phyloP scores from a whole-genome alignment of 1,140 invertebrate species.

The Acromyrmex echinatior region DNA sequence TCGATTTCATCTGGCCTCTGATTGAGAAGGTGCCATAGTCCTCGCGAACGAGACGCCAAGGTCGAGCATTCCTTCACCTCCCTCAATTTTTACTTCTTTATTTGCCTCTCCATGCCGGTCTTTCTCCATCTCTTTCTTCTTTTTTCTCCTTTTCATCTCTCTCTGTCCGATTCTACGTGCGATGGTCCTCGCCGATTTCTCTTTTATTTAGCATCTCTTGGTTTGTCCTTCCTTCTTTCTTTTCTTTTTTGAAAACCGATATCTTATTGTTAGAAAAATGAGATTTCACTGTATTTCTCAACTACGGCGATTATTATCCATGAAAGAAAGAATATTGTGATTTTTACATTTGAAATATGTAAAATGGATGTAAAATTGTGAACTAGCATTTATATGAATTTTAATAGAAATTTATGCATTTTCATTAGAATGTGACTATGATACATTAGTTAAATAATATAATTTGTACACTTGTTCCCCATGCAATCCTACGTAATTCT shows the following conservation, averaged over 20 bases:
- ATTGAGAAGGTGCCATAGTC: slow-evolving; percentile 51
- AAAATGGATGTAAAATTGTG: background rate
- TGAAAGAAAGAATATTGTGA: slow-evolving; percentile 1
- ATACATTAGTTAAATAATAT: background rate
- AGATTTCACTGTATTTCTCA: slow-evolving; percentile 13
- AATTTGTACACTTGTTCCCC: background rate
- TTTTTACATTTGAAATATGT: background rate
- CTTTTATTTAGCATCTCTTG: slow-evolving; percentile 62
- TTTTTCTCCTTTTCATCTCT: slow-evolving; percentile 11
- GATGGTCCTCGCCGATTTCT: slow-evolving; percentile 36
- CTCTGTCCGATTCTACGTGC: slow-evolving; percentile 1
- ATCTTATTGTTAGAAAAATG: slow-evolving; percentile 50
- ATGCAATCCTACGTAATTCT: background rate
- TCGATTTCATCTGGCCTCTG: slow-evolving; percentile 57
- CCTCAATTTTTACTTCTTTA: slow-evolving; percentile 72
- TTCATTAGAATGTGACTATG: background rate
- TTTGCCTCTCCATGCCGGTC: slow-evolving; percentile 42
- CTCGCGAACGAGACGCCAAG: slow-evolving; percentile 72
- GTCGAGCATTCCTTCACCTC: slow-evolving; percentile 79
- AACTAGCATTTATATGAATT: background rate
- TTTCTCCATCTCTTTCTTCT: slow-evolving; percentile 10
- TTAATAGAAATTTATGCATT: background rate
- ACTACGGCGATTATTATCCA: background rate
- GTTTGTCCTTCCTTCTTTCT: background rate
- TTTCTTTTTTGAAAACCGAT: slow-evolving; percentile 13